These are phyloP conservation scores for Arctopsyche grandis DNA, from an alignment of 1,140 invertebrate genomes.

Conservation along the genomic window DNA sequence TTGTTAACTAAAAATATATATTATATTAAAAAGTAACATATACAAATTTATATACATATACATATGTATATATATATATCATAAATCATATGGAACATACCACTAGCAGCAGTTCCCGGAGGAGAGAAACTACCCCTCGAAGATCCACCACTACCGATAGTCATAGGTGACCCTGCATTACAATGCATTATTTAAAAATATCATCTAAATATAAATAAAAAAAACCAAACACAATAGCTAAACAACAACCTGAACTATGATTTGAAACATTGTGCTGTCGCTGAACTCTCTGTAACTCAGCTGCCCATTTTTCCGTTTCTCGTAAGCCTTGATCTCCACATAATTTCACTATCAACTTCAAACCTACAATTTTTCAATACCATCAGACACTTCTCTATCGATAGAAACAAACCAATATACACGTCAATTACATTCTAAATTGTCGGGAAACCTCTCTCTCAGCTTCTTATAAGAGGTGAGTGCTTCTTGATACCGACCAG, in stretches of 20 bases:
- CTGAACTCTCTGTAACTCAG: constrained; percentile 60
- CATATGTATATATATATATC: too few species aligned
- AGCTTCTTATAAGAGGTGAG: constrained; percentile 62
- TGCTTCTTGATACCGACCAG: constrained; percentile 63
- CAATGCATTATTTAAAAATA: constrained; percentile 12
- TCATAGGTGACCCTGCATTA: constrained; percentile 49
- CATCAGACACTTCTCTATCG: not conserved
- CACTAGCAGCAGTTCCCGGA: constrained; percentile 34
- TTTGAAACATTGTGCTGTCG: constrained; percentile 34
- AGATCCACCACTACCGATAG: constrained; percentile 47
- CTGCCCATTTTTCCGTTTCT: constrained; percentile 61
- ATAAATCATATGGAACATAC: not conserved
- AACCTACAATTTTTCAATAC: constrained; percentile 56
- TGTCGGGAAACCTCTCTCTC: constrained; percentile 62
- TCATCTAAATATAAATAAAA: not conserved
- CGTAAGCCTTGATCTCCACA: constrained; percentile 64
- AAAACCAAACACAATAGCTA: not conserved
- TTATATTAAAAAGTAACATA: not conserved
- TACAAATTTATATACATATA: not conserved
- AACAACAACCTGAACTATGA: constrained; percentile 16
- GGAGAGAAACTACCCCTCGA: constrained; percentile 51
- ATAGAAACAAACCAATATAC: not conserved
- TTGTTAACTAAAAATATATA: constrained; percentile 31
- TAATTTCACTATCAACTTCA: constrained; percentile 64
- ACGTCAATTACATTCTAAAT: constrained; percentile 63